Evolutionary conservation across 2,113 vertebrate species (phyloP), one percentile per base, ranked within the genome.

Genomic region (Uria aalge): DNA sequence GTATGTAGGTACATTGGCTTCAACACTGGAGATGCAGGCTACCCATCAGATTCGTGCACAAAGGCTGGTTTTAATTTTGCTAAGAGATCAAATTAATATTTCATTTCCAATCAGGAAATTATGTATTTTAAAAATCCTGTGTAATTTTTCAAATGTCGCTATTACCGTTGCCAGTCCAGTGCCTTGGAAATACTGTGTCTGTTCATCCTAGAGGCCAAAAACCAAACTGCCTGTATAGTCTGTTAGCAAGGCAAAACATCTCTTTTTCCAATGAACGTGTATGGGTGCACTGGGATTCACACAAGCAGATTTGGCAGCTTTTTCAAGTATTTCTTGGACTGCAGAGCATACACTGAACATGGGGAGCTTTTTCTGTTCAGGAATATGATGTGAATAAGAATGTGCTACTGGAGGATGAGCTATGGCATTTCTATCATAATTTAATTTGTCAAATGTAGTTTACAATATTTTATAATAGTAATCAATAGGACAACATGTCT

Each of bases 281-380:
- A 93, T 82, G 69, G 76, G 86, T 63, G 71, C 69, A 74, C 0
- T 76, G 94, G 92, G 96, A 97, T 94, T 92, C 92, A 73, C 80
- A 83, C 73, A 94, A 91, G 73, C 69, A 26, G 66, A 85, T 90
- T 62, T 97, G 97, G 94, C 95, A 97, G 94, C 81, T 94, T 95
- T 90, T 93, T 79, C 78, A 91, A 85, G 83, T 85, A 91, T 87
- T 96, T 92, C 78, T 95, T 97, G 96, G 97, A 90, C 95, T 90
- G 88, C 69, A 89, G 77, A 94, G 57, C 83, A 82, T 87, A 67
- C 52, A 50, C 40, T 62, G 82, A 92, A 87, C 76, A 84, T 62
- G 66, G 92, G 69, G 80, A 91, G 77, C 27, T 79, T 87, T 91
- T 92, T 89, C 62, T 90, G 52, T 72, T 91, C 69, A 79, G 92